A percentile compares a stretch with the other conserved stretches of the same genome.
phyloP scores from a whole-genome alignment of 2,797 vertebrate genomes.

The Ctenopoma kingsleyae region DNA sequence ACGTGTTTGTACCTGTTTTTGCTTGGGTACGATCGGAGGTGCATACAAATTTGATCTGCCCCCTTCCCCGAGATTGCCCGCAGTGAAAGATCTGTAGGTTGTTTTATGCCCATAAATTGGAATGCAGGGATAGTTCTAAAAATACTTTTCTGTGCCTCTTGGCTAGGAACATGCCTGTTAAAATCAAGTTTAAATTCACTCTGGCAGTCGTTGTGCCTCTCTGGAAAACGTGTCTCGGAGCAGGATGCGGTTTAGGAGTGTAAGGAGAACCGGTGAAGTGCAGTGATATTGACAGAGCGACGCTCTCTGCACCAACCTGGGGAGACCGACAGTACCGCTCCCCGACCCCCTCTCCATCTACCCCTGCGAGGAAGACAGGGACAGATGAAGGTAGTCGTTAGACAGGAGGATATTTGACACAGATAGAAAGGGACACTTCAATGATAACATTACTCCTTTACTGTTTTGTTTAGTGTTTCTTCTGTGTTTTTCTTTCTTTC shows the following conservation, averaged over 20 bases:
- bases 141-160: constrained; percentile 83
- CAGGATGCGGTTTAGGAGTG: constrained; percentile 78
- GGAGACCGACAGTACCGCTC: constrained; percentile 66
- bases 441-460: constrained; percentile 84
- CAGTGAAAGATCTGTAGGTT: constrained; percentile 83
- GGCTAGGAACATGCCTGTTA: constrained; percentile 87
- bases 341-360: constrained; percentile 23
- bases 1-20: constrained; percentile 55
- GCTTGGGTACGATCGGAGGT: constrained; percentile 60
- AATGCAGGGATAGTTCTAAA: constrained; percentile 86
- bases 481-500: constrained; percentile 41
- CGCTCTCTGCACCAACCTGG: constrained; percentile 73
- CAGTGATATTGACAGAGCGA: constrained; percentile 82
- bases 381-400: constrained; percentile 85
- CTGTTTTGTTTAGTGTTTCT: constrained; percentile 56
- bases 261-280: constrained; percentile 79
- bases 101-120: constrained; percentile 86
- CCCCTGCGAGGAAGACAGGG: constrained; percentile 68
- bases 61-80: constrained; percentile 71
- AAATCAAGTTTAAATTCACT: constrained; percentile 87
- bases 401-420: constrained; percentile 84
- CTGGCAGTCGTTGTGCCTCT: constrained; percentile 84
- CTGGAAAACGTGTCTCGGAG: constrained; percentile 81
- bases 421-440: constrained; percentile 84
- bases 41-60: constrained; percentile 82